Base-by-base conservation (phyloP, 1,140 invertebrate genomes). In the Drosophila teissieri region DNA sequence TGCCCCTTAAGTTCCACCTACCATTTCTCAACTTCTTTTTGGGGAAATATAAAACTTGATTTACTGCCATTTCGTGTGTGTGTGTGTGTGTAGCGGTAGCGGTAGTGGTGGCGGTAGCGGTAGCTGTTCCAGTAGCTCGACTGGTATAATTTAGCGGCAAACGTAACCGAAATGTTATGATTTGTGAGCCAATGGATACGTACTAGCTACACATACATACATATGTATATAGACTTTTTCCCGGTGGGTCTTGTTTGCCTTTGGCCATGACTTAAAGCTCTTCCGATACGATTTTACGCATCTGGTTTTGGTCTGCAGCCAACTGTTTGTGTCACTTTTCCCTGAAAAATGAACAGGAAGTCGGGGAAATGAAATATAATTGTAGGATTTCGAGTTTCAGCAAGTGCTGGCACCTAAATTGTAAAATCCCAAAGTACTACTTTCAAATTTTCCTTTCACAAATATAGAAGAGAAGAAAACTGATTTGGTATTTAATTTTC, bases 1-100 rank as follows among this genome's bases (percentile, higher is more conserved):
- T 64, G 37, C 67, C 76, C 73, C 61, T 67, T 63, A 76, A 64
- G 67, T 73, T 53, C 22, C 12, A 15, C 14, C 48, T 37, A 44
- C 46, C 61, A 27, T 49, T 52, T 48, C 60, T 64, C 49, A 69
- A 75, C 80, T 84, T 84, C 80, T 83, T 84, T 83, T 83, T 64
- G 78, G 78, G 83, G 79, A 85, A 86, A 90, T 91, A 90, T 90
- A 86, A 90, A 90, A 90, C 90, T 88, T 90, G 86, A 90, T 90
- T 90, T 90, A 90, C 86, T 83, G 77, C 88, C 82, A 58, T 80
- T 65, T 65, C 75, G 68, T 68, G 53, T 34, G 45, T 56, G 12
- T 31, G 22, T 48, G 36, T 60, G 39, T 36, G 53, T 22, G 58
- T 37, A 19, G 45, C 10, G 46, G 49, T 1, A 36, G 34, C 52